Evolutionary conservation across 2,113 vertebrate genomes (phyloP), one percentile per base, ranked within the genome.

Genomic region (Chlamydotis undulata): DNA sequence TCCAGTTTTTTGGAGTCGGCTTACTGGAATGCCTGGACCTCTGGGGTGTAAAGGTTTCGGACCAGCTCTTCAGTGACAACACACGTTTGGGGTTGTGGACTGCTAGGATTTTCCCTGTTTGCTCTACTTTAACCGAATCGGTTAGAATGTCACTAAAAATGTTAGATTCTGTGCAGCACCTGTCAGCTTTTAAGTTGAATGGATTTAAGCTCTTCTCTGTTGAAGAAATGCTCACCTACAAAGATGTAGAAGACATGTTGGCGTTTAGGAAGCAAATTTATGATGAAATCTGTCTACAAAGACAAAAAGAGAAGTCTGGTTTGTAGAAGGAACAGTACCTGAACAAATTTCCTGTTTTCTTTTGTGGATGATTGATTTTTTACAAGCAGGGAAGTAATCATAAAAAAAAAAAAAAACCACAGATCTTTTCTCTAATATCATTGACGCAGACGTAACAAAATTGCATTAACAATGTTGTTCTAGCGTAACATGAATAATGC

Each of bases 221-320:
- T 94, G 98, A 99, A 55, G 98, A 99, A 96, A 98, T 98, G 94
- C 98, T 99, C 59, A 6, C 93, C 59, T 93, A 83, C 89, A 99
- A 99, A 96, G 98, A 99, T 77, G 96, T 99, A 63, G 95, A 98
- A 90, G 98, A 98, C 88, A 99, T 99, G 99, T 55, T 99, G 90
- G 96, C 87, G 79, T 99, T 99, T 21, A 98, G 99, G 93, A 98
- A 97, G 56, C 90, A 97, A 60, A 98, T 99, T 41, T 96, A 98
- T 90, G 86, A 98, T 19, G 98, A 99, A 92, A 98, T 99, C 83
- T 35, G 28, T 87, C 81, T 93, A 74, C 97, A 76, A 61, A 97
- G 75, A 83, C 64, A 3, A 63, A 87, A 87, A 61, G 94, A 95
- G 13, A 81, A 96, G n/a, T 81, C 83, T 80, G 79, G 59, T 92